A percentile compares a stretch with the other conserved stretches of the same genome.
Evolutionary conservation across 2,888 invertebrate genomes (phyloP).

Genomic region (Cylindroiulus punctatus): DNA sequence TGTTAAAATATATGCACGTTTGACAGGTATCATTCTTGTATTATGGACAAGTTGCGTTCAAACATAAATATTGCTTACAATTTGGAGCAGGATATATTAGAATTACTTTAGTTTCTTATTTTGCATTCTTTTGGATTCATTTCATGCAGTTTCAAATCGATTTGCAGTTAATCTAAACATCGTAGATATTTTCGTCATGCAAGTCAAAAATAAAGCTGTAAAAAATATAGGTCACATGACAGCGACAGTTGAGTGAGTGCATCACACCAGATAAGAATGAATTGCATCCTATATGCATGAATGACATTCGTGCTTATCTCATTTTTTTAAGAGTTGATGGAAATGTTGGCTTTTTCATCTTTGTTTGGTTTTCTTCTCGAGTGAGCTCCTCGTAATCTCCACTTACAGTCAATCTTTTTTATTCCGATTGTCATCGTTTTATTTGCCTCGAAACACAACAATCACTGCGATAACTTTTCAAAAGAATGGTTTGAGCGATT

Average conservation of each 20-base stretch:
- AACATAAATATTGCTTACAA: too few relatives aligned
- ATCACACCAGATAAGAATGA: background rate
- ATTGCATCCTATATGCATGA: background rate
- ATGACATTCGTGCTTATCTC: background rate
- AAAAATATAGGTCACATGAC: background rate
- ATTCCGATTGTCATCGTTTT: background rate
- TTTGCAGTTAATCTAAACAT: background rate
- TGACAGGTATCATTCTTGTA: too few relatives aligned
- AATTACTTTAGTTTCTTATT: background rate
- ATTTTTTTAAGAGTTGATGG: background rate
- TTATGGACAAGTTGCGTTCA: too few relatives aligned
- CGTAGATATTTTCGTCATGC: background rate
- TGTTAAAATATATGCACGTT: too few relatives aligned
- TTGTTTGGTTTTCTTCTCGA: conserved; percentile 7
- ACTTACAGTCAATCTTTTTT: background rate
- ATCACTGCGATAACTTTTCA: background rate
- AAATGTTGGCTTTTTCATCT: conserved; percentile 16
- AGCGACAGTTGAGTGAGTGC: background rate
- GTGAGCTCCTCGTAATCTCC: conserved; percentile 15
- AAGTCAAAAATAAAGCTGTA: background rate
- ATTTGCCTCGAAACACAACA: background rate
- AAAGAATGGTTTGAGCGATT: background rate
- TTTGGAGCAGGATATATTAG: too few relatives aligned
- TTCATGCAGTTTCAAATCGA: background rate
- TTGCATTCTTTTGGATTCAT: background rate